Evolutionary conservation across 2,888 invertebrate genomes (phyloP), one percentile per base, ranked within the genome.

Genomic region (Heliconius cydno): DNA sequence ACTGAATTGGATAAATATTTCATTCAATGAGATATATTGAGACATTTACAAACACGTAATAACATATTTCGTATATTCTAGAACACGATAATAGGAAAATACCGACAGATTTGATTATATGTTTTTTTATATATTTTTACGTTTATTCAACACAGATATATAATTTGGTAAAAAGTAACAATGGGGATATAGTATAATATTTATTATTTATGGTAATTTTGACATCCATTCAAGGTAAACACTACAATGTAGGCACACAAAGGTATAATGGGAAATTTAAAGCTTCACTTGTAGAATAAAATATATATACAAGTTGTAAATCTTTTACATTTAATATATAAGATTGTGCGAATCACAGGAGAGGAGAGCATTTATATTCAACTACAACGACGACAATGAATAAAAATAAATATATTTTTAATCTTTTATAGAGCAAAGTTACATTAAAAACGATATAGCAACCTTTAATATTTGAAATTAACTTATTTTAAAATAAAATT

Each of bases 221-320:
- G 74, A 70, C 77, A 80, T 71, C 63, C 77, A 74, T 80, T 72
- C 76, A 52, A 78, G 78, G 78, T 80, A 76, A 77, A 76, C 70
- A 76, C 80, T 80, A 80, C 80, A 80, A 76, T 80, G 81, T 84
- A 84, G 84, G 84, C 84, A 84, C 84, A 83, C 80, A 82, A 81
- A 82, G 84, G 83, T 83, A 80, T 82, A 79, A 83, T 83, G 82
- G 81, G 76, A 78, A 84, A 80, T 83, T 84, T 84, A 84, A 84
- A 84, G 84, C 84, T 84, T 84, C 79, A 77, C 79, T 84, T 83
- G 78, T 82, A 78, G 78, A 82, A 76, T 78, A 78, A 81, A 81
- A 81, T 76, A 81, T 79, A 76, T 79, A 63, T 79, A 72, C 76
- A 72, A 67, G 52, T 74, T 76, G 76, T 78, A 73, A 75, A 77